phyloP scores from a whole-genome alignment of 2,888 invertebrate species.

The Acanthosepion pharaonis region DNA sequence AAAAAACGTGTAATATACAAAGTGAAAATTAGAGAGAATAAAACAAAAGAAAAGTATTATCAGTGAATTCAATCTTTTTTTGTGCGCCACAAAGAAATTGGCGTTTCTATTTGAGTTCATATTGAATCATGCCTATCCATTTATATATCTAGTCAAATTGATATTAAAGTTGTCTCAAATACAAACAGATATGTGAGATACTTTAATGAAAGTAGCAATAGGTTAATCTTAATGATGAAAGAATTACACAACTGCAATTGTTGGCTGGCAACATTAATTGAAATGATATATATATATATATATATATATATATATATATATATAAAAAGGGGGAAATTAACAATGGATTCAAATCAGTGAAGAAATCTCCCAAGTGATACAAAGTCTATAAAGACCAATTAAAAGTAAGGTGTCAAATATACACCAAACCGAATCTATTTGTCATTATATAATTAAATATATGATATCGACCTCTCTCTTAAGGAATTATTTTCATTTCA shows the following conservation, averaged over 20 bases:
- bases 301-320: not conserved
- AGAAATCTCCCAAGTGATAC: not conserved
- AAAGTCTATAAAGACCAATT: not conserved
- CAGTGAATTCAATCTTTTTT: too few relatives aligned
- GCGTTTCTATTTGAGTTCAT: not conserved
- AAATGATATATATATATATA: not conserved
- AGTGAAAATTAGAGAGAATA: too few relatives aligned
- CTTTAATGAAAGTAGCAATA: not conserved
- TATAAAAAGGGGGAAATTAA: not conserved
- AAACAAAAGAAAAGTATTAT: too few relatives aligned
- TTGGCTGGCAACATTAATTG: not conserved
- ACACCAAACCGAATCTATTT: not conserved
- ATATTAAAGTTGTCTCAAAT: not conserved
- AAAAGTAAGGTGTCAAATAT: not conserved
- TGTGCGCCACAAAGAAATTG: not conserved
- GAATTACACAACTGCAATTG: not conserved
- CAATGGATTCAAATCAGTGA: not conserved
- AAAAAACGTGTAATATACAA: too few relatives aligned
- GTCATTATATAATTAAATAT: not conserved
- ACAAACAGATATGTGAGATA: not conserved
- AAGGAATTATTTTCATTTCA: not conserved
- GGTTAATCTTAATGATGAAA: not conserved
- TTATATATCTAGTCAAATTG: not conserved
- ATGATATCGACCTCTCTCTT: not conserved
- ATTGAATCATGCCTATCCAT: not conserved